These are phyloP conservation scores for Gymnobelideus leadbeateri DNA, from an alignment of 2,113 vertebrate genomes.

Conservation along the genomic window DNA sequence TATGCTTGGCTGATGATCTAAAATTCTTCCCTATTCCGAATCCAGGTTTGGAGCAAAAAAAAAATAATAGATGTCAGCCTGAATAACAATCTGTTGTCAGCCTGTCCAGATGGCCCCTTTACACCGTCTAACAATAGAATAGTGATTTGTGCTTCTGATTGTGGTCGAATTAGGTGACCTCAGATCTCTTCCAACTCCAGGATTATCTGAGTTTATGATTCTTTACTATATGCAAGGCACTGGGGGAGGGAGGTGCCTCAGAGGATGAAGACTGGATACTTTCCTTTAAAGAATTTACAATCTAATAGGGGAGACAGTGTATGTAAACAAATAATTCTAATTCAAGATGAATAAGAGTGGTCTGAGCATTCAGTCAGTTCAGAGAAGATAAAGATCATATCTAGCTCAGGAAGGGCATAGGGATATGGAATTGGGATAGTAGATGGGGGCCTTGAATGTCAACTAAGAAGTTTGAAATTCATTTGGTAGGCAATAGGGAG, in stretches of 20 bases:
- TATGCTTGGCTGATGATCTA: background rate
- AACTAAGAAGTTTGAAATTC: background rate
- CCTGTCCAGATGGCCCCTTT: conserved; percentile 1
- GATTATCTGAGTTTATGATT: background rate
- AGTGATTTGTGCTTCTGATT: background rate
- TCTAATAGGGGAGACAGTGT: background rate
- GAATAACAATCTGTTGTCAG: conserved; percentile 6
- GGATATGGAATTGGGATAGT: background rate
- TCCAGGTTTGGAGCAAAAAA: background rate
- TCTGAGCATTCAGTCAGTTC: background rate
- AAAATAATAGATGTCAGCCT: background rate
- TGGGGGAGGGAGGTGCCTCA: background rate
- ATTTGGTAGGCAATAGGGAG: background rate
- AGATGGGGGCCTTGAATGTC: background rate
- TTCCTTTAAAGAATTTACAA: background rate
- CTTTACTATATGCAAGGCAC: background rate
- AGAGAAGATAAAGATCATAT: background rate
- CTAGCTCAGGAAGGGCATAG: background rate
- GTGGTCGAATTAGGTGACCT: background rate
- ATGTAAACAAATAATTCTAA: background rate
- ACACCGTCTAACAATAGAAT: conserved; percentile 4
- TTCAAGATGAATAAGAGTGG: background rate
- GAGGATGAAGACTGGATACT: background rate
- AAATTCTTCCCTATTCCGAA: background rate
- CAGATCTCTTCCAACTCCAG: background rate